phyloP scores from a whole-genome alignment of 2,797 vertebrate species.

The Xyrichtys novacula region DNA sequence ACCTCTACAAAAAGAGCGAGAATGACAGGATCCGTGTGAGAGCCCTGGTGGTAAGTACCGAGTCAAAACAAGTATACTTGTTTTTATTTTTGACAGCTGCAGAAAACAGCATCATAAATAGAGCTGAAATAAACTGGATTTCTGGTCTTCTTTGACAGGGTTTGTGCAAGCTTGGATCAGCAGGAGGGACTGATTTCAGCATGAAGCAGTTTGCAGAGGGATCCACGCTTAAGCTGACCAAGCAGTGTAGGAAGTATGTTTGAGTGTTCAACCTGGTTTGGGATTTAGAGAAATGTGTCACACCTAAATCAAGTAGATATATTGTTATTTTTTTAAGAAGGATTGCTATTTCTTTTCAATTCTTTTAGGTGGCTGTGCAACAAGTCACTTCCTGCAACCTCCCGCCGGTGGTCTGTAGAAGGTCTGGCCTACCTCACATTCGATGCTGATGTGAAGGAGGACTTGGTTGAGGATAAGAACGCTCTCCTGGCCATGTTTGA shows the following conservation, averaged over 20 bases:
- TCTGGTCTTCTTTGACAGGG: conserved; percentile 83
- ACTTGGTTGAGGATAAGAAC: conserved; percentile 92
- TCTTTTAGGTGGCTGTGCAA: conserved; percentile 94
- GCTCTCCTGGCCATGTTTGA: conserved; percentile 95
- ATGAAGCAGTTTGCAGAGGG: conserved; percentile 99
- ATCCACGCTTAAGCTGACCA: conserved; percentile 95
- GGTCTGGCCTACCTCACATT: conserved; percentile 98
- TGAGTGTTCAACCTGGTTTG: conserved; percentile 3
- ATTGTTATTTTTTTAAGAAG: too few relatives aligned
- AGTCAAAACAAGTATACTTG: neutral
- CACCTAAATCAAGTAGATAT: conserved; percentile 8
- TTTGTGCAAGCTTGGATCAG: conserved; percentile 95
- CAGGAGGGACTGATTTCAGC: conserved; percentile 97
- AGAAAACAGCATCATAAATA: conserved; percentile 16
- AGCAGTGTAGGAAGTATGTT: conserved; percentile 97
- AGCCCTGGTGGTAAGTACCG: conserved; percentile 92
- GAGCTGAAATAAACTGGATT: neutral
- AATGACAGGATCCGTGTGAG: conserved; percentile 96
- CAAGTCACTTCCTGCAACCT: conserved; percentile 86
- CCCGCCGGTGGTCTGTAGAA: conserved; percentile 96
- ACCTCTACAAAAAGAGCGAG: conserved; percentile 96
- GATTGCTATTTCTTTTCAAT: conserved; percentile 15
- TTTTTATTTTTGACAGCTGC: neutral
- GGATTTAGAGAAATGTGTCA: conserved; percentile 20
- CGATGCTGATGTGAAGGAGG: conserved; percentile 97